Base-by-base conservation (phyloP, 2,888 invertebrate species). In the Cryptosula pallasiana region DNA sequence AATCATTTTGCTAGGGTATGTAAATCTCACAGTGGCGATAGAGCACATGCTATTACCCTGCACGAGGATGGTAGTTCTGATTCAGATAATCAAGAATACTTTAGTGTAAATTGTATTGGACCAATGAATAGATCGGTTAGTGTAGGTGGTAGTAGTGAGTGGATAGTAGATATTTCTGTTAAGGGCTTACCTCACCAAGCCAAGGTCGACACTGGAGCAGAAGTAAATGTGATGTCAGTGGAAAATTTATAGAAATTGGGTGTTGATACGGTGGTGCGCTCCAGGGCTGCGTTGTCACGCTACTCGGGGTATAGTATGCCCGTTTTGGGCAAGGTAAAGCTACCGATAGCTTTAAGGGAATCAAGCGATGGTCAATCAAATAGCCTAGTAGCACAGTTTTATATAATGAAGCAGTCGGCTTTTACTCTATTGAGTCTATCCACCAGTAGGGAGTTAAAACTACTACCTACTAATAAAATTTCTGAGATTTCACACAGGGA, bases 1-100 rank as follows among this genome's bases (percentile, higher is more conserved):
- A 72, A 74, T 69, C 73, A 74, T 55, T 73, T 73, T 36, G 36
- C 57, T 25, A 69, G 36, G 36, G 20, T 69, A 57, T 73, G 70
- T 71, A 25, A 34, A 3, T 34, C 25, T 35, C 25, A 20, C 9
- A 34, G 13, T 70, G 36, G 35, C 71, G 35, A 23, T 20, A 34
- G 35, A 25, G 35, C 34, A 34, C 35, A n/a, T 35, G 71, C 32
- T 23, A 70, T 20, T 20, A 25, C 25, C 35, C 23, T 34, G 5
- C 45, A 69, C 16, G 57, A 71, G 25, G 57, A 25, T 27, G 20
- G 29, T 27, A 25, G 27, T n/a, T 20, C 3, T n/a, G 16, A 25
- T 34, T 9, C n/a, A 5, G 32, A 34, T 69, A 16, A 9, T 27
- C 34, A 32, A 27, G 69, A 69, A 3, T 27, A 32, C 5, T 27